Conservation (phyloP, 2,888 invertebrate species). For the Brenthis ino region DNA sequence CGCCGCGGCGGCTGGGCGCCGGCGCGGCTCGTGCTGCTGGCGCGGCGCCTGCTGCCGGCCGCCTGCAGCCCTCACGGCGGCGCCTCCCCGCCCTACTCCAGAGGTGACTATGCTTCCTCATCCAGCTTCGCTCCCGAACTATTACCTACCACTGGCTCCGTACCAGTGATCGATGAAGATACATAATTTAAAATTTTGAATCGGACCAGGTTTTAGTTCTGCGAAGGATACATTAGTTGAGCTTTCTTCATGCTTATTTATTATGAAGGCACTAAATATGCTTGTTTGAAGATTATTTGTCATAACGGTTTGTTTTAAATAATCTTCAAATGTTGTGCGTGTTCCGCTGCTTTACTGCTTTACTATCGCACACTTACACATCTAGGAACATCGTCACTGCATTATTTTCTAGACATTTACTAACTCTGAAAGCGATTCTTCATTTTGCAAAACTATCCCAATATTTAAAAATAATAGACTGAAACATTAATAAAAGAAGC, state of each 20-base stretch:
- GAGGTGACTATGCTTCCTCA: slow-evolving; percentile 72
- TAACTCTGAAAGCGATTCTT: not conserved
- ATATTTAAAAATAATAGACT: not conserved
- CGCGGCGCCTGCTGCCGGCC: slow-evolving; percentile 85
- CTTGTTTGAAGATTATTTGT: slow-evolving; percentile 19
- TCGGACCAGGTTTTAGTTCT: slow-evolving; percentile 18
- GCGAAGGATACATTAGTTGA: slow-evolving; percentile 19
- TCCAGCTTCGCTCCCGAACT: slow-evolving; percentile 13
- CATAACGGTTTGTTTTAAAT: slow-evolving; percentile 10
- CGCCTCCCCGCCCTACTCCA: slow-evolving; percentile 86
- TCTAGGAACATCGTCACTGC: slow-evolving; percentile 23
- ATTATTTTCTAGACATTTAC: slow-evolving; percentile 10
- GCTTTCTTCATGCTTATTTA: slow-evolving; percentile 34
- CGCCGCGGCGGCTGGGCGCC: slow-evolving; percentile 64
- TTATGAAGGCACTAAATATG: slow-evolving; percentile 5
- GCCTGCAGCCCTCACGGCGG: slow-evolving; percentile 87
- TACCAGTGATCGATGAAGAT: not conserved
- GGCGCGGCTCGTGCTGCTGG: slow-evolving; percentile 76
- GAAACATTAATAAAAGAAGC: not conserved
- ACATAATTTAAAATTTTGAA: not conserved
- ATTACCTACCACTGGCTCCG: slow-evolving; percentile 2
- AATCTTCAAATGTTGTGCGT: slow-evolving; percentile 20
- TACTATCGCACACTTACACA: slow-evolving; percentile 25
- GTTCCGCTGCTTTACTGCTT: slow-evolving; percentile 32
- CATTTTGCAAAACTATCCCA: not conserved